Evolutionary conservation across 2,797 vertebrate species (phyloP).

Genomic region (Natrix natrix): DNA sequence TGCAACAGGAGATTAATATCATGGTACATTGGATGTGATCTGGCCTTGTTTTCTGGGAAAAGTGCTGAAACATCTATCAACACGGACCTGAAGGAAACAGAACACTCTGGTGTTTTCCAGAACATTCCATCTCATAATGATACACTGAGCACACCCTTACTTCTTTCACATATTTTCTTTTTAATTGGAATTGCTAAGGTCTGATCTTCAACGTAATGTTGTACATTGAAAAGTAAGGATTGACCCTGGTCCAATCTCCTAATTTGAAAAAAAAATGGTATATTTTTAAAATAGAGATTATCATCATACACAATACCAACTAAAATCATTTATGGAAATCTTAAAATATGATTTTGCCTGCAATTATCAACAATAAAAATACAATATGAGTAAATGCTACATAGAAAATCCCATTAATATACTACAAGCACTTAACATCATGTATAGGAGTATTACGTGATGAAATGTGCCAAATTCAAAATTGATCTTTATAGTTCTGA

Average conservation of each 20-base stretch:
- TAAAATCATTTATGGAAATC: background rate
- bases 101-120: background rate
- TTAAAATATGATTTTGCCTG: background rate
- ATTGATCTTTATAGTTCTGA: background rate
- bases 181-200: background rate
- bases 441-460: background rate
- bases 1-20: background rate
- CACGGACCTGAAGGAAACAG: background rate
- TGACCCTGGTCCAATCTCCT: background rate
- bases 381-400: background rate
- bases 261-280: background rate
- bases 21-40: background rate
- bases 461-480: background rate
- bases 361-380: background rate
- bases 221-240: background rate
- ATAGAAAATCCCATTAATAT: background rate
- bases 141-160: background rate
- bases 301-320: background rate
- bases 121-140: background rate
- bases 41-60: background rate
- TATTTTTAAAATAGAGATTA: background rate
- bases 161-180: background rate
- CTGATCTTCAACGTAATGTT: background rate
- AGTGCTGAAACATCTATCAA: background rate
- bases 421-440: background rate